Conservation (phyloP, 2,888 invertebrate genomes). For the Nineta flava region DNA sequence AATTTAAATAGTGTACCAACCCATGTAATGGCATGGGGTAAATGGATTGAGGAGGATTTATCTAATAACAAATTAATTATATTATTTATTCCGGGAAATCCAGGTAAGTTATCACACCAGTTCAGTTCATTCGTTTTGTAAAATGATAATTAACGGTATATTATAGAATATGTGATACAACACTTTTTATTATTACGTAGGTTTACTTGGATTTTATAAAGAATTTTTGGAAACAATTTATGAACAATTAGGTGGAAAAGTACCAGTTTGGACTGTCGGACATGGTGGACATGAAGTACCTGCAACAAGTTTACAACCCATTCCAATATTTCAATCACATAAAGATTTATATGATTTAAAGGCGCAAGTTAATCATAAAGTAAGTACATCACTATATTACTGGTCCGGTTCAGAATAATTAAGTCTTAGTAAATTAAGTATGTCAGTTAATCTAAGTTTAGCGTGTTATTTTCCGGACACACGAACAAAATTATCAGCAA, state of each 20-base stretch:
- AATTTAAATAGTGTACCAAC: conserved; percentile 52
- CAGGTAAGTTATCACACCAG: conserved; percentile 28
- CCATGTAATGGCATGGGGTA: conserved; percentile 55
- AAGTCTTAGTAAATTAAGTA: too few relatives aligned
- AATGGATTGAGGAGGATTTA: conserved; percentile 45
- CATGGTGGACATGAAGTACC: conserved; percentile 72
- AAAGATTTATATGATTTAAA: conserved; percentile 52
- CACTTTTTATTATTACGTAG: background rate
- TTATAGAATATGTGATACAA: background rate
- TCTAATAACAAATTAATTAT: conserved; percentile 42
- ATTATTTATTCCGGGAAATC: conserved; percentile 73
- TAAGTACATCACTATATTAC: too few relatives aligned
- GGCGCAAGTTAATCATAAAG: conserved; percentile 68
- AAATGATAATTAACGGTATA: background rate
- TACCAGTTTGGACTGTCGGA: conserved; percentile 68
- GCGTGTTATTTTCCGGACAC: too few relatives aligned
- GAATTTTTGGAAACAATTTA: conserved; percentile 54
- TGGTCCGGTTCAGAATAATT: too few relatives aligned
- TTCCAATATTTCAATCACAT: conserved; percentile 34
- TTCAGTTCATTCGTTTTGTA: background rate
- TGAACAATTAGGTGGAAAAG: conserved; percentile 33
- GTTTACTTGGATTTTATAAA: conserved; percentile 64
- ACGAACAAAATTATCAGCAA: too few relatives aligned
- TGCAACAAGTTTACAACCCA: conserved; percentile 30
- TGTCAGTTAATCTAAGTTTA: too few relatives aligned